phyloP scores from a whole-genome alignment of 2,797 vertebrate genomes.

The Aselliscus stoliczkanus region DNA sequence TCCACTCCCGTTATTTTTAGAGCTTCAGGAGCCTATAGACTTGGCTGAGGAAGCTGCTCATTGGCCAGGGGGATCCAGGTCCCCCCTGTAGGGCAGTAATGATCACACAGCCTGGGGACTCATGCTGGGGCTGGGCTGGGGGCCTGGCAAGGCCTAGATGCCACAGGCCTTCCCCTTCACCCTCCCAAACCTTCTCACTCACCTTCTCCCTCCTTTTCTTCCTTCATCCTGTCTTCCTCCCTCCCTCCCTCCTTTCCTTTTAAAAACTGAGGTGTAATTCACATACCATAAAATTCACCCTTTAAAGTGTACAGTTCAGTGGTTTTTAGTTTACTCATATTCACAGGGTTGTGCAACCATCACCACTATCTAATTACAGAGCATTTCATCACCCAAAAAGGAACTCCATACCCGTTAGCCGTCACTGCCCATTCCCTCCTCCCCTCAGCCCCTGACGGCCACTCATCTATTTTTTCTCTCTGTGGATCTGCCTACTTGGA shows the following conservation, averaged over 20 bases:
- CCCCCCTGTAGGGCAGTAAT: neutral
- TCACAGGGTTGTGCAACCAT: neutral
- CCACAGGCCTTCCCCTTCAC: accelerated
- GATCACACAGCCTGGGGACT: neutral
- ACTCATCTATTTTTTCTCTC: neutral
- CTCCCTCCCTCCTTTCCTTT: neutral
- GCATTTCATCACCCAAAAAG: neutral
- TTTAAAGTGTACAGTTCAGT: neutral
- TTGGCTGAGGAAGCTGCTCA: neutral
- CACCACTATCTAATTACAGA: neutral
- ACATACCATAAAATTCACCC: conserved; percentile 16
- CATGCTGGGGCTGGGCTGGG: accelerated
- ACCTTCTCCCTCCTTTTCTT: neutral
- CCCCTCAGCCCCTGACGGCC: neutral
- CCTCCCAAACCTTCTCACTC: too few species aligned
- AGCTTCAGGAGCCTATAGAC: conserved; percentile 63
- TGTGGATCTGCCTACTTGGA: neutral
- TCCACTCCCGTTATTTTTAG: conserved; percentile 71
- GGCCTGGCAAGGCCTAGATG: accelerated
- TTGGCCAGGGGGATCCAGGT: neutral
- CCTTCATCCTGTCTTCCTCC: neutral
- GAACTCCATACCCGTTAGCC: neutral
- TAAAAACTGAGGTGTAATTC: conserved; percentile 29
- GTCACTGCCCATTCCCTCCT: neutral
- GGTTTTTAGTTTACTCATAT: neutral